A percentile compares a stretch with the other conserved stretches of the same genome.
Evolutionary conservation across 2,888 invertebrate species (phyloP).

Genomic region (Phyllotreta striolata): DNA sequence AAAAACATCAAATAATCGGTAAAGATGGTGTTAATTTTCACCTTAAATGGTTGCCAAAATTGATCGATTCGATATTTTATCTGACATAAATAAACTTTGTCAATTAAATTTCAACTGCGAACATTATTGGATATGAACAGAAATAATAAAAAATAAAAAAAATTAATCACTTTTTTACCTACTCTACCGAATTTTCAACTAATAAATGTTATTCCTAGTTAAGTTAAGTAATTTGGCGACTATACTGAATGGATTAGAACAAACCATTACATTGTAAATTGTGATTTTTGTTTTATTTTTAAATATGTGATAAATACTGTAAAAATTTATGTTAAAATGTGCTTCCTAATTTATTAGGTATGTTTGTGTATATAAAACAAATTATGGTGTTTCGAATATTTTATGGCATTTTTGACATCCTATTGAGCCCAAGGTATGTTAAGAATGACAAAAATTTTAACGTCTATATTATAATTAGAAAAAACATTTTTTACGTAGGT

Average conservation of each 20-base stretch:
- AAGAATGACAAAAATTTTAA: constrained; percentile 17
- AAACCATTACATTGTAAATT: too few relatives aligned
- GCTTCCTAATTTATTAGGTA: constrained; percentile 4
- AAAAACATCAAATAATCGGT: neutral
- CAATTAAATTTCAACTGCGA: neutral
- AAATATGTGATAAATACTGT: too few relatives aligned
- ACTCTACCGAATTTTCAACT: too few relatives aligned
- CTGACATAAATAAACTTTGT: neutral
- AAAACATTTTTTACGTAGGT: neutral
- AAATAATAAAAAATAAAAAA: too few relatives aligned
- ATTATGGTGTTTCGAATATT: constrained; percentile 4
- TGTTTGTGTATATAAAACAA: too few relatives aligned
- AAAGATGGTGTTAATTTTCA: neutral
- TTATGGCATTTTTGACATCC: constrained; percentile 19
- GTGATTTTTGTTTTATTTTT: too few relatives aligned
- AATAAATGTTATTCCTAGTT: too few relatives aligned
- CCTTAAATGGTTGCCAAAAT: constrained; percentile 8
- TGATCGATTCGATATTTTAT: neutral
- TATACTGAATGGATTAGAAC: too few relatives aligned
- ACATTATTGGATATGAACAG: too few relatives aligned
- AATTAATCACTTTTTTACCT: too few relatives aligned
- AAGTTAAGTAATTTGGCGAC: too few relatives aligned
- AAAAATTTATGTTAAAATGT: constrained; percentile 2
- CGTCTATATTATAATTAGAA: constrained; percentile 8
- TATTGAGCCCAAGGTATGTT: constrained; percentile 27